Evolutionary conservation across 2,797 vertebrate species (phyloP), one percentile per base, ranked within the genome.

Genomic region (Schizopygopsis malacanthus): DNA sequence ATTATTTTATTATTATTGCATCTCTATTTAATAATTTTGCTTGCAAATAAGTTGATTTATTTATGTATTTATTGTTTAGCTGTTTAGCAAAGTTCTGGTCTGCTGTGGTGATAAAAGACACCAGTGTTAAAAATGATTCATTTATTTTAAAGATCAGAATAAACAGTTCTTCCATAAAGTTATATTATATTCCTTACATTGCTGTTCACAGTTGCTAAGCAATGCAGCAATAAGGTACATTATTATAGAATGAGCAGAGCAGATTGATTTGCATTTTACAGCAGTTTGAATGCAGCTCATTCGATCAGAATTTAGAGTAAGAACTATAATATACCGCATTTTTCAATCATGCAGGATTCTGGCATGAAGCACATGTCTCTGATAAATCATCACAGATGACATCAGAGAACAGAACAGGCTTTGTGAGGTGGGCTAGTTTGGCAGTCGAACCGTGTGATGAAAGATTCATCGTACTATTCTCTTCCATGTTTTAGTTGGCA

Each of bases 391-490:
- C 72, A 43, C 2, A 50, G 83, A 47, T 87, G 82, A 87, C 84
- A 61, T 52, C 67, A 50, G 79, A 81, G 67, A 89, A 86, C 81
- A 87, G 78, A 90, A 86, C 56, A 10, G 61, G 39, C 79, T 79
- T 63, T 78, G 22, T 78, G 86, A 81, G 89, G 86, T 33, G 15
- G 81, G 88, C 56, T 79, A 84, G 43, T 88, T 80, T 90, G 83
- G 86, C 85, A 73, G 63, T 86, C 39, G 54, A 76, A 20, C 50
- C 0, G 10, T 33, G 59, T 72, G 88, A 86, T 88, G 89, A 92
- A 85, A 90, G 89, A 90, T 90, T 87, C 59, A 90, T 91, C 47
- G 33, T 77, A 50, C 83, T 88, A 18, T 90, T 93, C 87, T 87
- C 65, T 61, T 47, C 43, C 28, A 52, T 83, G 71, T 76, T 75